Percentiles rank a stretch among this genome's conserved stretches.
Conservation (phyloP, 2,888 invertebrate species). For the Drosophila acutilabella region DNA sequence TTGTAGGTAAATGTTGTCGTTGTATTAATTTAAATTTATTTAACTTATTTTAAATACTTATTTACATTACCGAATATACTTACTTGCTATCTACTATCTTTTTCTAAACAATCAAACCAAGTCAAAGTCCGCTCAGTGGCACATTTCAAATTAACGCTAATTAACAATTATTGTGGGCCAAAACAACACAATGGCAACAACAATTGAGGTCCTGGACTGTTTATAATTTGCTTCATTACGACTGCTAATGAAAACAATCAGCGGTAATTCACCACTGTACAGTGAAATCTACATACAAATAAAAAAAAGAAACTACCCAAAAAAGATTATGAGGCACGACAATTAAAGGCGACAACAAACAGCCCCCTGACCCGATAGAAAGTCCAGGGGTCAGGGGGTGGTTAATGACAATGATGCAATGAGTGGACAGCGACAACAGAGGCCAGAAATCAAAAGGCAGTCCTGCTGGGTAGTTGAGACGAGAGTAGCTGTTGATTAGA, state of each 20-base stretch:
- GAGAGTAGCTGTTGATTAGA: slow-evolving; percentile 59
- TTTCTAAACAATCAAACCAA: slow-evolving; percentile 48
- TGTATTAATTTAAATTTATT: no score
- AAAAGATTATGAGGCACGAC: slow-evolving; percentile 41
- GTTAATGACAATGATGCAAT: slow-evolving; percentile 73
- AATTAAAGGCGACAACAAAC: slow-evolving; percentile 80
- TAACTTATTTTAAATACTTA: no score
- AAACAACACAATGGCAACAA: slow-evolving; percentile 18
- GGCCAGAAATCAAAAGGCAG: slow-evolving; percentile 75
- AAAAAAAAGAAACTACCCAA: slow-evolving; percentile 38
- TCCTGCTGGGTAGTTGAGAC: slow-evolving; percentile 50
- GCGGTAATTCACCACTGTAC: slow-evolving; percentile 60
- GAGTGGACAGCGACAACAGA: slow-evolving; percentile 29
- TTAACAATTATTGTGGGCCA: slow-evolving; percentile 61
- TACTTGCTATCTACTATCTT: not conserved
- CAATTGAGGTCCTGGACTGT: slow-evolving; percentile 52
- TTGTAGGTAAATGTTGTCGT: no score
- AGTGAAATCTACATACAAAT: slow-evolving; percentile 62
- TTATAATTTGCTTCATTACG: slow-evolving; percentile 76
- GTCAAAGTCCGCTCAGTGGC: slow-evolving; percentile 33
- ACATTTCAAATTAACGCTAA: slow-evolving; percentile 72
- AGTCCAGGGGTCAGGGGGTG: slow-evolving; percentile 50
- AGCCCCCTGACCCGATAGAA: slow-evolving; percentile 53
- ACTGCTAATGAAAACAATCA: slow-evolving; percentile 77
- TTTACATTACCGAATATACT: no score